Evolutionary conservation across 2,797 vertebrate species (phyloP), one percentile per base, ranked within the genome.

Genomic region (Acipenser oxyrinchus): DNA sequence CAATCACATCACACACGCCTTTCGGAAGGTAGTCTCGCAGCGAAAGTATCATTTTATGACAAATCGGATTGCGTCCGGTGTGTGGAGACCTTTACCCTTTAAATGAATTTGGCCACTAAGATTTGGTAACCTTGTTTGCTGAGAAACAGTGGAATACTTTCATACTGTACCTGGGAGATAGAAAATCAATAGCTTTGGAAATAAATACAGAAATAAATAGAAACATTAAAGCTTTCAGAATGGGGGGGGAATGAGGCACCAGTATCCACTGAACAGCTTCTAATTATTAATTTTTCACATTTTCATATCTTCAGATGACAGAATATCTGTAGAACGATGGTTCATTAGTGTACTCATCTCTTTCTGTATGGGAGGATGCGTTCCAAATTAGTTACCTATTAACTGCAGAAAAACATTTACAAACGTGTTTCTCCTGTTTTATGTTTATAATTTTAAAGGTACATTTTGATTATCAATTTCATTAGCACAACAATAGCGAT

Each of bases 401-500:
- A 58, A 58, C 55, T 58, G 12, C 55, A 12, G 13, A 58, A 58
- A 10, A 58, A 58, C 13, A 58, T 12, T 58, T 58, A 58, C 13
- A 13, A 58, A 58, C 11, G 6, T 6, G 13, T 13, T 58, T 13
- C 48, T 10, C 50, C 13, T 6, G 60, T 62, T 52, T 62, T 23
- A 18, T 62, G 23, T 37, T 37, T 3, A 37, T 37, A 37, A 37
- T 37, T 37, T 4, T 51, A 53, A 37, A 37, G 69, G 73, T 71
- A 66, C 68, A 72, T 70, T 61, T n/a, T 6, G 49, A 18, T 74
- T 57, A 72, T 76, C 69, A 70, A 75, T 73, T 66, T 8, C 51
- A 70, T 10, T 48, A 75, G 23, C 23, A 37, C 66, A 68, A 37
- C 62, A 71, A 66, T 65, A 71, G 55, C 18, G 12, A 15, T 63